Base-by-base conservation (phyloP, 2,797 vertebrate species). In the Poecilia wingei region DNA sequence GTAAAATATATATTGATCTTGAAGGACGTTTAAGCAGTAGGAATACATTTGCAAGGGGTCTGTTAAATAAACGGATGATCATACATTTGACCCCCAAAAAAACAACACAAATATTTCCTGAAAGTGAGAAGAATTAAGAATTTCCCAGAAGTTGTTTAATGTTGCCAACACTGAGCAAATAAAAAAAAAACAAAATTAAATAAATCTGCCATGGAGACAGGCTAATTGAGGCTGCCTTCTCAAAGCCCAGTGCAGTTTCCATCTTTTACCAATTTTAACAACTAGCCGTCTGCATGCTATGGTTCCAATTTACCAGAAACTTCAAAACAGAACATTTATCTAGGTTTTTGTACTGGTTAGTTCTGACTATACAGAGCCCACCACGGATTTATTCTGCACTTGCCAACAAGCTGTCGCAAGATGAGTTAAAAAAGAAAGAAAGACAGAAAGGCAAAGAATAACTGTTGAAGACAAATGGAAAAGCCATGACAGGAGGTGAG, bases 221-320 rank as follows among this genome's bases (percentile, higher is more conserved):
- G 72, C 61, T 77, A 70, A 84, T 39, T 87, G 79, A 89, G 69
- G 70, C 82, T 82, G n/a, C 73, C 69, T 91, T 91, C 91, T 85
- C 86, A 78, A 79, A 79, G 39, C 28, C 75, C 72, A 59, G 78
- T 76, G 55, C 77, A 78, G 78, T 87, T 89, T 90, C 88, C 91
- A 93, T 89, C 90, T 90, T 93, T 91, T 82, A 92, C 88, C 82
- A 91, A 79, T 92, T 93, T 90, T 89, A 83, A 87, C 39, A 0
- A 43, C 77, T 49, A 82, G 80, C 81, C 75, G 72, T 86, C 84
- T 88, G 72, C 57, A 84, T 74, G 84, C 87, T 85, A 88, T 87
- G 74, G 61, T 85, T 84, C 36, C 66, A 82, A 89, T 88, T 92
- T 91, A 87, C 88, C 74, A 75, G 88, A 87, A 89, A 86, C 57